Percentiles rank a stretch among this genome's conserved stretches.
phyloP scores from a whole-genome alignment of 2,888 invertebrate genomes.

The Carabus problematicus region DNA sequence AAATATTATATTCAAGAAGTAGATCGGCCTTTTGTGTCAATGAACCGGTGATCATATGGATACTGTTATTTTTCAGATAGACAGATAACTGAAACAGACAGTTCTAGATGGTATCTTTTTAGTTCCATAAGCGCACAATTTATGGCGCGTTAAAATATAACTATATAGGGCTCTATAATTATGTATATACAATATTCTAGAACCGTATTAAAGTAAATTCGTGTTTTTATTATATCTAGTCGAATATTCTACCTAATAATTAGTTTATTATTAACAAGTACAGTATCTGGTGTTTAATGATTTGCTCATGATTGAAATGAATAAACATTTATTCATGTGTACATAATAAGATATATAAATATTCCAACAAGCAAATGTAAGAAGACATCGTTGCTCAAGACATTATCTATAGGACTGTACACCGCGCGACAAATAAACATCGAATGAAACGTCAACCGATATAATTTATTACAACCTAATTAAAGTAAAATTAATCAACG shows the following conservation, averaged over 20 bases:
- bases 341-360: too few species aligned
- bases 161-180: not conserved
- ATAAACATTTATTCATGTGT: too few species aligned
- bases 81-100: slow-evolving; percentile 38
- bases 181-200: too few species aligned
- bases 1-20: slow-evolving; percentile 20
- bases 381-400: too few species aligned
- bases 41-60: slow-evolving; percentile 33
- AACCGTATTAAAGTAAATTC: too few species aligned
- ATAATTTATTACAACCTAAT: slow-evolving; percentile 23
- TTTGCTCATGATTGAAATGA: not conserved
- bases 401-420: too few species aligned
- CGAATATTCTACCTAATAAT: too few species aligned
- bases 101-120: slow-evolving; percentile 34
- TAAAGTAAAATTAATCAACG: slow-evolving; percentile 24
- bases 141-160: slow-evolving; percentile 38
- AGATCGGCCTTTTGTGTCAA: slow-evolving; percentile 28
- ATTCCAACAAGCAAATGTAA: too few species aligned
- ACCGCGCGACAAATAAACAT: slow-evolving; percentile 17
- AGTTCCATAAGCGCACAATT: slow-evolving; percentile 15
- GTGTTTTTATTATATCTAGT: too few species aligned
- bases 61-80: slow-evolving; percentile 39
- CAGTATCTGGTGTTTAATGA: not conserved
- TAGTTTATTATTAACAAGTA: too few species aligned
- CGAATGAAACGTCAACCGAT: slow-evolving; percentile 4